phyloP scores from a whole-genome alignment of 2,113 vertebrate genomes.

The Myrmecophaga tridactyla region DNA sequence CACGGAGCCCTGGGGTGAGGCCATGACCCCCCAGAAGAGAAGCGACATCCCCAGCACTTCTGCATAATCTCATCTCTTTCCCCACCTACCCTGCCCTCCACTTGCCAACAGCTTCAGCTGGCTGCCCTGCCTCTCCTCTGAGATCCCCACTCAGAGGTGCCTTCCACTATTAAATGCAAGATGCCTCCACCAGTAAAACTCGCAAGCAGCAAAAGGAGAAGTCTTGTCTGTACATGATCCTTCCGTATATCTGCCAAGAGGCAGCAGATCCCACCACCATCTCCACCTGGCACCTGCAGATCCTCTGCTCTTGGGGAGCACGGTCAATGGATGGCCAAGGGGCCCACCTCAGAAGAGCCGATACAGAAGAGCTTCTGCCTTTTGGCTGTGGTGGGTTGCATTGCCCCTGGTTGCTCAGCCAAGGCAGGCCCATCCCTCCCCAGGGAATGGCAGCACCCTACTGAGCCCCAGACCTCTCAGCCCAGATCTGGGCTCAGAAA shows the following conservation, averaged over 20 bases:
- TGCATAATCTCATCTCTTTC: too few species aligned
- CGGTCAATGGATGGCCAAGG: too few species aligned
- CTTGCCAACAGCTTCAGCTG: too few species aligned
- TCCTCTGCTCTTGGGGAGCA: background rate
- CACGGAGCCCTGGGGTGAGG: background rate
- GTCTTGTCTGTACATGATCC: background rate
- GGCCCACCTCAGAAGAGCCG: background rate
- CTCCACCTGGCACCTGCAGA: background rate
- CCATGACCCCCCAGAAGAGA: background rate
- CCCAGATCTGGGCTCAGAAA: background rate
- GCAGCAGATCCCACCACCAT: background rate
- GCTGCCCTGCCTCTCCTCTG: background rate
- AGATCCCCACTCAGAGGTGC: background rate
- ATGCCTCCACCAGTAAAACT: background rate
- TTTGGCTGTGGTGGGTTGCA: background rate
- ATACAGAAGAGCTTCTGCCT: background rate
- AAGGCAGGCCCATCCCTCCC: background rate
- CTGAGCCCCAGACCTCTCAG: background rate
- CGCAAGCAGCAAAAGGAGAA: background rate
- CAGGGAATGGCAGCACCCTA: constrained; percentile 47
- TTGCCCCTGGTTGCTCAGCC: constrained; percentile 54
- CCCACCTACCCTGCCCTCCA: accelerated
- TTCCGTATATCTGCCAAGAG: background rate
- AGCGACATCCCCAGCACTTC: background rate
- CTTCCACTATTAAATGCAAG: background rate